Conservation (phyloP, 2,888 invertebrate genomes). For the Camponotus fellah region DNA sequence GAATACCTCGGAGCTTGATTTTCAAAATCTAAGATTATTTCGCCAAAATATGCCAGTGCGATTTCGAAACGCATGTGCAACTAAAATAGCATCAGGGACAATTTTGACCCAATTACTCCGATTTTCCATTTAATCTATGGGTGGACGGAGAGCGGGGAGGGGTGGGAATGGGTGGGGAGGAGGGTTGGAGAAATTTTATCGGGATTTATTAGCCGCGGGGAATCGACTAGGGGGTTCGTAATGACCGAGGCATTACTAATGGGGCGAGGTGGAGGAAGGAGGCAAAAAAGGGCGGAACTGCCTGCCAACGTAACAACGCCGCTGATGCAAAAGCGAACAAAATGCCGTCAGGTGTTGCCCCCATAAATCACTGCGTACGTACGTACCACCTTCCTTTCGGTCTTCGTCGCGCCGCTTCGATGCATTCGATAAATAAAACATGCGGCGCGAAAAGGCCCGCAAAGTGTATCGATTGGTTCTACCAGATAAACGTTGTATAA, state of each 20-base stretch:
- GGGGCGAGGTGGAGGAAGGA: conserved; percentile 65
- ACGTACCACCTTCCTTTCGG: conserved; percentile 71
- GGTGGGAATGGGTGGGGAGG: conserved; percentile 46
- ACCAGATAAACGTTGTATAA: conserved; percentile 53
- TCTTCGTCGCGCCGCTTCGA: conserved; percentile 72
- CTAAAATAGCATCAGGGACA: conserved; percentile 20
- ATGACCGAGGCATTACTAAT: conserved; percentile 82
- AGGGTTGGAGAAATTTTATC: conserved; percentile 77
- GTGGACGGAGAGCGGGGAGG: conserved; percentile 3
- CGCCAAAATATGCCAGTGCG: not conserved
- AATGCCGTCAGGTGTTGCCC: conserved; percentile 83
- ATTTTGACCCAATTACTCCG: conserved; percentile 28
- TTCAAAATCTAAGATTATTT: not conserved
- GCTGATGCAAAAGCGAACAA: conserved; percentile 80
- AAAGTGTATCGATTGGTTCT: conserved; percentile 62
- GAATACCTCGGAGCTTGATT: not conserved
- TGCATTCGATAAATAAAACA: conserved; percentile 80
- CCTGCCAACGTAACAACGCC: conserved; percentile 75
- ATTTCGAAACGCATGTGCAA: not conserved
- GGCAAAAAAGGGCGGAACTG: conserved; percentile 80
- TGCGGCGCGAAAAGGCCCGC: conserved; percentile 62
- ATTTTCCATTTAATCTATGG: conserved; percentile 19
- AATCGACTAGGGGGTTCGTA: conserved; percentile 79
- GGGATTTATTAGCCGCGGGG: conserved; percentile 81
- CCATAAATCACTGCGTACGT: conserved; percentile 81